Conservation (phyloP, 2,888 invertebrate genomes). For the Neoascia interrupta region DNA sequence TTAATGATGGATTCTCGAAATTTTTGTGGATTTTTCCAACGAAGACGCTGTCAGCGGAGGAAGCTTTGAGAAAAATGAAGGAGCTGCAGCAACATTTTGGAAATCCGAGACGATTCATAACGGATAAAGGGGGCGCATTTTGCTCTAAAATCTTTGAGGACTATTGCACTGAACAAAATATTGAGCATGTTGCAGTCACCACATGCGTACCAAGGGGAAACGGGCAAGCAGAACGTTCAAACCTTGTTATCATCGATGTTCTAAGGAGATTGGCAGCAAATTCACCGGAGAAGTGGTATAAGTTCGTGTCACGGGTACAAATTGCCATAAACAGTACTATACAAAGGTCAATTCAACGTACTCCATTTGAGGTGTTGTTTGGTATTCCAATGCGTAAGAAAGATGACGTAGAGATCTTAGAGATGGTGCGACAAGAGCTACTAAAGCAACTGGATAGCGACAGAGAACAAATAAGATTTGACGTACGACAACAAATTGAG, state of each 20-base stretch:
- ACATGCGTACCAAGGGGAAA: neutral
- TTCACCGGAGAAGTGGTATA: neutral
- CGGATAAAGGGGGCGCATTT: neutral
- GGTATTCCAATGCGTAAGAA: neutral
- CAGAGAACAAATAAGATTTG: neutral
- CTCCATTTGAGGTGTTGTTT: neutral
- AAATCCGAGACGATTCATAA: neutral
- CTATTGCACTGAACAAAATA: neutral
- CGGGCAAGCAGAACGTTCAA: neutral
- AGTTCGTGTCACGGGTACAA: conserved; percentile 2
- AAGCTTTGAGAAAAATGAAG: neutral
- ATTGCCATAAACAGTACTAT: neutral
- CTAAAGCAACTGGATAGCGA: neutral
- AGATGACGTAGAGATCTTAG: neutral
- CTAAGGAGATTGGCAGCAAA: neutral
- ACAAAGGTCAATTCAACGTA: neutral
- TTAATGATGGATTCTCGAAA: conserved; percentile 5
- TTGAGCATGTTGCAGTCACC: neutral
- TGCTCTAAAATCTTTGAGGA: neutral
- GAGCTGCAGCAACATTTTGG: neutral
- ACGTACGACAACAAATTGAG: neutral
- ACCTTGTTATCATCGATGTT: neutral
- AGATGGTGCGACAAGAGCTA: neutral
- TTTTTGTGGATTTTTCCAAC: conserved; percentile 4
- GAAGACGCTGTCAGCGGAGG: neutral